Evolutionary conservation across 2,797 vertebrate species (phyloP), one percentile per base, ranked within the genome.

Genomic region (Molossus molossus): DNA sequence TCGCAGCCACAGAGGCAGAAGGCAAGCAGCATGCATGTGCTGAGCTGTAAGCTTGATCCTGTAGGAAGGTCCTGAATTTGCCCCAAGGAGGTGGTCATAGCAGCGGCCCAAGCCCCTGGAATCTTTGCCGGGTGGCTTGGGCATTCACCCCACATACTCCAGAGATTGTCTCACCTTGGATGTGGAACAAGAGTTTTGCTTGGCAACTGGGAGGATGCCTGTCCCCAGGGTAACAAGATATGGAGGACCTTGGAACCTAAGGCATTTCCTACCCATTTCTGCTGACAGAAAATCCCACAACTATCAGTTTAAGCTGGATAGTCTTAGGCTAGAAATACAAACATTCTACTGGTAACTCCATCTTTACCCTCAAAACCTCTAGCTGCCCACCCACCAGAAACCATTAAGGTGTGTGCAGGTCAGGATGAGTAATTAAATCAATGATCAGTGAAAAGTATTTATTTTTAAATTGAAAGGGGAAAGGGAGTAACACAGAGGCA

Each of bases 381-480:
- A 93, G 72, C 25, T 80, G 73, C 57, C 53, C 21, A 77, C 64
- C 91, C n/a, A 64, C 57, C 85, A 94, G 83, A 45, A 94, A 69
- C 69, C 91, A 85, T 55, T 87, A 53, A 92, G 33, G 65, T 65
- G 40, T 55, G 57, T 83, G 25, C 14, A 96, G 70, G 90, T 87
- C 87, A 93, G 37, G 72, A 84, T 85, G 81, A 96, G 67, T 76
- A 84, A 79, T 90, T 27, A 48, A 92, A 92, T 94, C 70, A 85
- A 80, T n/a, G 73, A 48, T 53, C 53, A 40, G 77, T 73, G 90
- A 17, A 67, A 95, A 93, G 57, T 87, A 40, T 98, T 98, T 98
- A 98, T 98, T 98, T 96, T 85, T 75, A 91, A 94, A 67, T 75
- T 57, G 72, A 45, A 91, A 89, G 85, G 88, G 93, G n/a, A 65